Evolutionary conservation across 2,113 vertebrate species (phyloP).

Genomic region (Dicrurus megarhynchus): DNA sequence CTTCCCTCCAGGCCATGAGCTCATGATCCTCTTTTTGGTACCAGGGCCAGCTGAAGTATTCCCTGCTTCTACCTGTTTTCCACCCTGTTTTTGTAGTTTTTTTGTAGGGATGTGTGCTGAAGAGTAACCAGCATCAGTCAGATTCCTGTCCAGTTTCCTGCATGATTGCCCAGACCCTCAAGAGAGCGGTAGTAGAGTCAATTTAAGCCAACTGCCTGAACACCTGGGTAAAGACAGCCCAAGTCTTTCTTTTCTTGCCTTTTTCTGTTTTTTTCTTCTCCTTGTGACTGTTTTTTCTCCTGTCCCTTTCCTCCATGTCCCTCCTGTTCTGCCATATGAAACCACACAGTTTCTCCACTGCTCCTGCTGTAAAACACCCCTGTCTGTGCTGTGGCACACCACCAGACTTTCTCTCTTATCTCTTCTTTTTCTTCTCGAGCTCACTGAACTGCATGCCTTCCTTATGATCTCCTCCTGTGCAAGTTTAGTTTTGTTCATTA

Average conservation of each 20-base stretch:
- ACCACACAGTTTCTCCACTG: not conserved
- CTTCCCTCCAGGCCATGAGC: not conserved
- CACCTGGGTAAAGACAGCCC: not conserved
- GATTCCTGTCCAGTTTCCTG: not conserved
- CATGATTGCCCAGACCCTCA: not conserved
- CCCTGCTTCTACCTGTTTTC: not conserved
- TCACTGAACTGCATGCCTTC: not conserved
- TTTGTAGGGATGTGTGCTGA: not conserved
- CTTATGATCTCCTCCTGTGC: not conserved
- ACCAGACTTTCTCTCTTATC: not conserved
- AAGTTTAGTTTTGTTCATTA: not conserved
- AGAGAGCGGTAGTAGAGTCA: not conserved
- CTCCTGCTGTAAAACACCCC: not conserved
- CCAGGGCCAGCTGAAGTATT: not conserved
- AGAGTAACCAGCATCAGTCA: not conserved
- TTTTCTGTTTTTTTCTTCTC: not conserved
- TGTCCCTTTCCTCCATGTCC: not conserved
- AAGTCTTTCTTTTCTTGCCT: not conserved
- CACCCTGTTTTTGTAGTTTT: not conserved
- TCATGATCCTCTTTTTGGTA: not conserved
- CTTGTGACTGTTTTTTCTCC: not conserved
- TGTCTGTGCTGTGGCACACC: not conserved
- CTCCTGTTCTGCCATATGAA: not conserved
- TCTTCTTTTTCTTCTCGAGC: not conserved
- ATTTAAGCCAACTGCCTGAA: not conserved